Conservation (phyloP, 2,888 invertebrate species). For the Dryococelus australis region DNA sequence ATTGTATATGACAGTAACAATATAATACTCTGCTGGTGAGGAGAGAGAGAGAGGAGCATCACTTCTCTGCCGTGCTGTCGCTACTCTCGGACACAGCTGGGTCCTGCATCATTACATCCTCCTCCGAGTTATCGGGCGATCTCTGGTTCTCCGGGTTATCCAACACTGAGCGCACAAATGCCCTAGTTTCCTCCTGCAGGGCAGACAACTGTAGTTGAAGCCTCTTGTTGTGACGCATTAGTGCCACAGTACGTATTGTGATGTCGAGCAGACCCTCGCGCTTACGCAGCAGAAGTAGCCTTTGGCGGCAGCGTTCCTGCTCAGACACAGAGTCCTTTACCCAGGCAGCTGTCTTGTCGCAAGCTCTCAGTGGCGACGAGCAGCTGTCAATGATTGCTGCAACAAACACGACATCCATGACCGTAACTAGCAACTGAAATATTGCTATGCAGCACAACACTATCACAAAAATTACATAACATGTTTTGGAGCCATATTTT, state of each 20-base stretch:
- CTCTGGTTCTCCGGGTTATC: constrained; percentile 58
- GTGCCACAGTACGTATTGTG: constrained; percentile 68
- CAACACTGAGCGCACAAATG: constrained; percentile 66
- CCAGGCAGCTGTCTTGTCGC: constrained; percentile 47
- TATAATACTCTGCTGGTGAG: too few species aligned
- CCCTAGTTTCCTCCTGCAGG: constrained; percentile 68
- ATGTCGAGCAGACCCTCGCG: constrained; percentile 65
- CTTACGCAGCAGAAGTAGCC: constrained; percentile 36
- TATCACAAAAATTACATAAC: too few species aligned
- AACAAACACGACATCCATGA: not conserved
- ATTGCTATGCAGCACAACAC: too few species aligned
- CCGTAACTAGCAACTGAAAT: too few species aligned
- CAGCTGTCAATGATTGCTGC: not conserved
- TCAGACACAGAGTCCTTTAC: constrained; percentile 52
- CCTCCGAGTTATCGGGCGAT: not conserved
- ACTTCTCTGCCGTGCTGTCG: not conserved
- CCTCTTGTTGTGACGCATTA: constrained; percentile 68
- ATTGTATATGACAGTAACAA: not conserved
- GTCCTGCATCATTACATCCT: not conserved
- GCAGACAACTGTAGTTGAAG: constrained; percentile 68
- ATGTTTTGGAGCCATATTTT: too few species aligned
- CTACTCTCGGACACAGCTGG: not conserved
- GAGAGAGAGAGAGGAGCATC: not conserved
- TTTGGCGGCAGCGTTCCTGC: constrained; percentile 35
- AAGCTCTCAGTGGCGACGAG: not conserved